These are phyloP conservation scores for Chrysina gloriosa DNA, from an alignment of 2,888 invertebrate species.

Conservation along the genomic window DNA sequence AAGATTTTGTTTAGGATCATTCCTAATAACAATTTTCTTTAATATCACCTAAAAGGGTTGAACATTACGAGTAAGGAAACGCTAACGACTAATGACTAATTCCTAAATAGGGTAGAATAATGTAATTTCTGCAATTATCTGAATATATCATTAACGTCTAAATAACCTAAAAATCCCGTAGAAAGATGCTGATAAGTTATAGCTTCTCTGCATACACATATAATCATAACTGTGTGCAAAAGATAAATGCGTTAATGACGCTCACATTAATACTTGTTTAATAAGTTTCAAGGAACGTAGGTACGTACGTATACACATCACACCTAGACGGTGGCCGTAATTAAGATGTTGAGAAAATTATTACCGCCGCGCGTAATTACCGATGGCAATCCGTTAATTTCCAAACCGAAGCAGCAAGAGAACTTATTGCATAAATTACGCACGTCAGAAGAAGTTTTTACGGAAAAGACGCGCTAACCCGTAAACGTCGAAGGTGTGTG, in stretches of 20 bases:
- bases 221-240: slow-evolving; percentile 1
- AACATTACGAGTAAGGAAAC: background rate
- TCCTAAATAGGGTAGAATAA: no score
- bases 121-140: background rate
- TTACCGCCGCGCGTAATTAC: slow-evolving; percentile 16
- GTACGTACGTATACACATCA: slow-evolving; percentile 3
- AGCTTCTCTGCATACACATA: background rate
- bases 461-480: background rate
- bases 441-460: background rate
- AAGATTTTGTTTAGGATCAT: no score
- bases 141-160: background rate
- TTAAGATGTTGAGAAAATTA: slow-evolving; percentile 21
- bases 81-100: background rate
- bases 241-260: slow-evolving; percentile 22
- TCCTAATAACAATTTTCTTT: background rate
- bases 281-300: slow-evolving; percentile 20
- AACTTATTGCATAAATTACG: slow-evolving; percentile 25
- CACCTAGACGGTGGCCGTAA: slow-evolving; percentile 18
- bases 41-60: background rate
- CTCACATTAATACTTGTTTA: slow-evolving; percentile 23
- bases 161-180: background rate
- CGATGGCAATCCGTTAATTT: slow-evolving; percentile 26
- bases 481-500: no score
- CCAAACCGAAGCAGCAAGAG: background rate
- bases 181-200: background rate